Evolutionary conservation across 2,888 invertebrate genomes (phyloP).

Genomic region (Eurytoma adleriae): DNA sequence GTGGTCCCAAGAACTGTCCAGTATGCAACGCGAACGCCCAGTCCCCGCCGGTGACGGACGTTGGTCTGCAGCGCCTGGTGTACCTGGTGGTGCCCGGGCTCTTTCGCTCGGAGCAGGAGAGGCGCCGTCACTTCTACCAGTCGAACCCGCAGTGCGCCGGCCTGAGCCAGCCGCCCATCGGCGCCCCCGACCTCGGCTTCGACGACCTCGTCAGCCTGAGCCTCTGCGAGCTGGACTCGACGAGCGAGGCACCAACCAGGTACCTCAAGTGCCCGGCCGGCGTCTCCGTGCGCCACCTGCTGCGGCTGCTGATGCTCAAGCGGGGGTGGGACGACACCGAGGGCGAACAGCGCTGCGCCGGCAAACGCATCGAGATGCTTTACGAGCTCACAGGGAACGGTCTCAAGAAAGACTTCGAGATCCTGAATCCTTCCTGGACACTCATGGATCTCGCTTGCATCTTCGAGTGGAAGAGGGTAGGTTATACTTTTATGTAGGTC

Average conservation of each 20-base stretch:
- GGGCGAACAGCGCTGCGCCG: constrained; percentile 51
- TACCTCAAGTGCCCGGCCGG: constrained; percentile 95
- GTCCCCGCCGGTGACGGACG: constrained; percentile 66
- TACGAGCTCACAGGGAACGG: constrained; percentile 64
- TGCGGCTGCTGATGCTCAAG: constrained; percentile 86
- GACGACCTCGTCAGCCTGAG: constrained; percentile 71
- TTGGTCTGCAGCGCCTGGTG: constrained; percentile 67
- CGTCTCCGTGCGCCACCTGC: constrained; percentile 90
- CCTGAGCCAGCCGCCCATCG: constrained; percentile 61
- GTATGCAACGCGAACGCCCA: constrained; percentile 65
- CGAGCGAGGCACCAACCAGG: constrained; percentile 76
- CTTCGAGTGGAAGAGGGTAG: constrained; percentile 94
- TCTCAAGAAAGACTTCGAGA: constrained; percentile 60
- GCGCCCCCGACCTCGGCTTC: constrained; percentile 67
- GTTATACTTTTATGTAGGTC: constrained; percentile 65
- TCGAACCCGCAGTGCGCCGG: constrained; percentile 69
- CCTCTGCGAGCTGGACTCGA: constrained; percentile 62
- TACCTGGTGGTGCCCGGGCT: constrained; percentile 72
- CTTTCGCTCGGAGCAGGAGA: constrained; percentile 69
- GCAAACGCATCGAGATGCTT: constrained; percentile 67
- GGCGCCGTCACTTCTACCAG: constrained; percentile 68
- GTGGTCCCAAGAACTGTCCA: constrained; percentile 68
- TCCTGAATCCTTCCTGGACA: constrained; percentile 77
- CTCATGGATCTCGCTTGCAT: constrained; percentile 96
- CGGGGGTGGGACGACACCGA: constrained; percentile 69